Base-by-base conservation (phyloP, 2,113 vertebrate genomes). In the Pelobates fuscus region DNA sequence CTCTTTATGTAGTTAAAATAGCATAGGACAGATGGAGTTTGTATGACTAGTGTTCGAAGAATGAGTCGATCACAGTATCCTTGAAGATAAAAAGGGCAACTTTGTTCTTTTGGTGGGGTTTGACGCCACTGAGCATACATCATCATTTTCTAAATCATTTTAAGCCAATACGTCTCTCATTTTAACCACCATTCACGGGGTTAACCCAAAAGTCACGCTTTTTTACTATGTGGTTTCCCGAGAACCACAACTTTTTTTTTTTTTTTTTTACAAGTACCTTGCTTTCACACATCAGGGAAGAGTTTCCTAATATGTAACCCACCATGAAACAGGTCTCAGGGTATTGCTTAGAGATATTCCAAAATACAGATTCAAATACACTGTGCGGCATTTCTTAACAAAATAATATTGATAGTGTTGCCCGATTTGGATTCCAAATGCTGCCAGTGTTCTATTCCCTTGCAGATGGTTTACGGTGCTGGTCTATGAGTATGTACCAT, bases 151-250 rank as follows among this genome's bases (percentile, higher is more conserved):
- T 14, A 18, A 29, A 8, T 37, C n/a, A 17, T 20, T 63, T 20
- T 37, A 32, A 20, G 60, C 17, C 60, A 37, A 18, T 32, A 37
- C 17, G 27, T 69, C 67, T 44, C 23, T 66, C 23, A 27, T 18
- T 54, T 21, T 54, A 55, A 68, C 46, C 66, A 54, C 58, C 78
- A 14, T 41, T 23, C 78, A 78, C 69, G 62, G 66, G 66, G 66
- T 26, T 68, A 46, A 58, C n/a, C 23, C 54, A 32, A 55, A 55
- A 55, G 52, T 55, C 52, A 63, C 27, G 60, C 18, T 4, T 17
- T 49, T 78, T 79, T 79, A 78, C 80, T 78, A 58, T 49, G 79
- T 78, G 86, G 82, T 86, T 82, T 81, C 67, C 10, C 79, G 61
- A 30, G 77, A 81, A 80, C 82, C 77, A 76, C 81, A 82, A 75